A percentile compares a stretch with the other conserved stretches of the same genome.
Conservation (phyloP, 2,113 vertebrate species). For the Amphiprion percula region DNA sequence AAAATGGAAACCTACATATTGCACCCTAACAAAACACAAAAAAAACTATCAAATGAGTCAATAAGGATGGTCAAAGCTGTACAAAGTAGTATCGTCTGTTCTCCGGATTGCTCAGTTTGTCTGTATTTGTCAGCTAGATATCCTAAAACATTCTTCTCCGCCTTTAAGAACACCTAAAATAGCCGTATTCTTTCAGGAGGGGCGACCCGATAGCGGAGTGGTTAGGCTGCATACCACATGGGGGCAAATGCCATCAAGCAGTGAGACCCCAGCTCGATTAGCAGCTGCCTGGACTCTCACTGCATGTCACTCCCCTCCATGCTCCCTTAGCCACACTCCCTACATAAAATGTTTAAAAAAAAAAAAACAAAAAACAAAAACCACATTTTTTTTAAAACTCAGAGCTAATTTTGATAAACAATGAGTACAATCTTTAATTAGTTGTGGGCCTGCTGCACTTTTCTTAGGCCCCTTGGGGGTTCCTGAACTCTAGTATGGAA, state of each 20-base stretch:
- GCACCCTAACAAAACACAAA: background rate
- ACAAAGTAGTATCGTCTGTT: background rate
- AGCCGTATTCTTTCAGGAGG: too few relatives aligned
- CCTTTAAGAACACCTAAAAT: background rate
- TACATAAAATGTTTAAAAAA: too few relatives aligned
- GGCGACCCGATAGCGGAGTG: too few relatives aligned
- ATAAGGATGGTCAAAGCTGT: background rate
- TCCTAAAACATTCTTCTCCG: background rate
- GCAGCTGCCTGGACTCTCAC: too few relatives aligned
- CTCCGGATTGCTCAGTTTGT: background rate
- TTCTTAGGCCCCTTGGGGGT: background rate
- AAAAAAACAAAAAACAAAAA: too few relatives aligned
- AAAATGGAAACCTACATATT: background rate
- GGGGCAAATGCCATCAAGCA: too few relatives aligned
- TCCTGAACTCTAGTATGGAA: background rate
- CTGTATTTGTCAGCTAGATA: conserved; percentile 6
- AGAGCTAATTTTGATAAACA: too few relatives aligned
- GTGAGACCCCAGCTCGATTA: too few relatives aligned
- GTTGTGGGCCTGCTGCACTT: background rate
- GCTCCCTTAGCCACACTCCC: too few relatives aligned
- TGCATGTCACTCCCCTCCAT: too few relatives aligned
- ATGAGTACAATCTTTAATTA: background rate
- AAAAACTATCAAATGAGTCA: background rate
- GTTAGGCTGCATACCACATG: too few relatives aligned
- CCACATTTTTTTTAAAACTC: too few relatives aligned